Conservation (phyloP, 1,140 invertebrate species). For the Drosophila orosa region DNA sequence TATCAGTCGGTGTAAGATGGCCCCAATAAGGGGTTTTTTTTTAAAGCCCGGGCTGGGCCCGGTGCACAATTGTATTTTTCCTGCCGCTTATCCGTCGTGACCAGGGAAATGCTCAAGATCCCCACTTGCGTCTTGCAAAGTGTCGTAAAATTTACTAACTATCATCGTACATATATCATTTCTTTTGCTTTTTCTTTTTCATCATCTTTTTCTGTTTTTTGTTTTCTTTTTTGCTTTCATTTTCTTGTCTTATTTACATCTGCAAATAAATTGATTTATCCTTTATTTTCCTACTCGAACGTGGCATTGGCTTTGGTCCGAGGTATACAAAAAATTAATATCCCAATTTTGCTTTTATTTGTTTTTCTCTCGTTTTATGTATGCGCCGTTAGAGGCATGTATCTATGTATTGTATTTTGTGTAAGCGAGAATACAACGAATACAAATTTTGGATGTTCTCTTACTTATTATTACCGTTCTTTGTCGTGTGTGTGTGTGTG, state of each 20-base stretch:
- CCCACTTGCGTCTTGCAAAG: constrained; percentile 44
- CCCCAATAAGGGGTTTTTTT: constrained; percentile 55
- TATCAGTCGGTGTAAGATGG: constrained; percentile 71
- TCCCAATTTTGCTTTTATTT: constrained; percentile 30
- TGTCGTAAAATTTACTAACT: constrained; percentile 58
- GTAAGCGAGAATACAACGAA: constrained; percentile 22
- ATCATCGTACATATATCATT: constrained; percentile 37
- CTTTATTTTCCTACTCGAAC: constrained; percentile 38
- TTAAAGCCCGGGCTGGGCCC: constrained; percentile 52
- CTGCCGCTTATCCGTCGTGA: constrained; percentile 50
- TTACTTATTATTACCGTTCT: constrained; percentile 15
- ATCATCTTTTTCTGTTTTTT: background rate
- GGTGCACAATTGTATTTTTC: constrained; percentile 49
- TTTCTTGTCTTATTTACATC: constrained; percentile 36
- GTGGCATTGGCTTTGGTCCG: constrained; percentile 39
- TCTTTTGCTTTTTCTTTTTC: background rate
- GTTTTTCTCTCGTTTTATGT: constrained; percentile 2
- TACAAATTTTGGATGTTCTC: constrained; percentile 30
- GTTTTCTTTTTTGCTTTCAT: background rate
- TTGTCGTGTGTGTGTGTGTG: background rate
- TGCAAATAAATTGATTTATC: constrained; percentile 13
- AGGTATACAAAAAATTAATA: constrained; percentile 53
- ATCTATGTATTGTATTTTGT: constrained; percentile 16
- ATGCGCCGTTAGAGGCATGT: constrained; percentile 6
- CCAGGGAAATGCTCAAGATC: constrained; percentile 52